These are phyloP conservation scores for Urosaurus nigricauda DNA, from an alignment of 2,797 vertebrate species.

Conservation along the genomic window DNA sequence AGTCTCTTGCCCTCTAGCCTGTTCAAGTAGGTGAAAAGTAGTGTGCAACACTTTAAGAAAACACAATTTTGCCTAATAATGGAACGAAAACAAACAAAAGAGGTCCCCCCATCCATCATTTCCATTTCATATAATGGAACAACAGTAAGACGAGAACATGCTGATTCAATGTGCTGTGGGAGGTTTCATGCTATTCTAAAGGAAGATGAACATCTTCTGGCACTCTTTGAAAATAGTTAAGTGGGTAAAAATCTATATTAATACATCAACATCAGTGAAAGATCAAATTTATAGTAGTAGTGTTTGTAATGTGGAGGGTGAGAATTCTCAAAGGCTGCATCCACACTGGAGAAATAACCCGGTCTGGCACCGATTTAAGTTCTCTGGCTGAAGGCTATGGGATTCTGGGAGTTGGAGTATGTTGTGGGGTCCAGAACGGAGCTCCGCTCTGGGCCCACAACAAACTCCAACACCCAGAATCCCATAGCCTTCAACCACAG, in stretches of 20 bases:
- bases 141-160: background rate
- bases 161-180: background rate
- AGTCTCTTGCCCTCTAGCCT: background rate
- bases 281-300: background rate
- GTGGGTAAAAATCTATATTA: background rate
- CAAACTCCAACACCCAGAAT: too few species aligned
- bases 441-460: too few species aligned
- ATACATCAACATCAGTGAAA: background rate
- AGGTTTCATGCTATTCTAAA: background rate
- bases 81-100: background rate
- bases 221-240: background rate
- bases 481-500: too few species aligned
- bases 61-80: background rate
- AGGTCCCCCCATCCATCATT: background rate
- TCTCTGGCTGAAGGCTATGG: too few species aligned
- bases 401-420: too few species aligned
- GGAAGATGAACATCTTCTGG: background rate
- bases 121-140: background rate
- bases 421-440: too few species aligned
- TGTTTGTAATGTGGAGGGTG: too few species aligned
- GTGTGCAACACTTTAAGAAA: background rate
- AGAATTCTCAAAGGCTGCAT: background rate
- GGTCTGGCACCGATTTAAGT: too few species aligned
- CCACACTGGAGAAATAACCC: too few species aligned
- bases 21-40: background rate